phyloP scores from a whole-genome alignment of 1,140 invertebrate genomes.

The Eupristina koningsbergeri region DNA sequence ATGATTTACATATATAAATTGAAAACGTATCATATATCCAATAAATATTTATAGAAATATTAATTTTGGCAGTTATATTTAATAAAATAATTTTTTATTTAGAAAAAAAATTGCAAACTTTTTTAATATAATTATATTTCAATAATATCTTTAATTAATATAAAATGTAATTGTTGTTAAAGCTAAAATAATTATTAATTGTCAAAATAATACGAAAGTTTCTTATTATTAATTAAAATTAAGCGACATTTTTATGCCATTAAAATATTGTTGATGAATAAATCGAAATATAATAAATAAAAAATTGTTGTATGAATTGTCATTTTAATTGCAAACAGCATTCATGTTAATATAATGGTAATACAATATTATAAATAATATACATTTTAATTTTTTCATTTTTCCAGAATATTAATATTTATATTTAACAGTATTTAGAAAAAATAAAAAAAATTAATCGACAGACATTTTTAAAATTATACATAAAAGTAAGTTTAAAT shows the following conservation, averaged over 20 bases:
- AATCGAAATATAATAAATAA: background rate
- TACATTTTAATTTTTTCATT: conserved; percentile 39
- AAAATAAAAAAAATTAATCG: conserved; percentile 33
- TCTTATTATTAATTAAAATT: background rate
- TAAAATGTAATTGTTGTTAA: background rate
- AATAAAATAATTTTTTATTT: conserved; percentile 32
- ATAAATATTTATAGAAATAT: conserved; percentile 27
- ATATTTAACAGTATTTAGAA: conserved; percentile 33
- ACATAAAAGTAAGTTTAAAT: background rate
- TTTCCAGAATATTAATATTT: conserved; percentile 34
- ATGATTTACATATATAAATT: background rate
- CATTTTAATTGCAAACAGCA: conserved; percentile 32
- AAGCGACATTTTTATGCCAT: background rate
- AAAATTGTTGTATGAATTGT: conserved; percentile 21
- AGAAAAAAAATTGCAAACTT: conserved; percentile 11
- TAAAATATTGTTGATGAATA: no score
- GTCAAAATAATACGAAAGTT: background rate
- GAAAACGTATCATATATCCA: no score
- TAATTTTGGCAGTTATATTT: conserved; percentile 42
- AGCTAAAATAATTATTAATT: background rate
- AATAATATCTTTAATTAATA: background rate
- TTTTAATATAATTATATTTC: background rate
- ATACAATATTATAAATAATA: conserved; percentile 29
- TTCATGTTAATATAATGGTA: conserved; percentile 37
- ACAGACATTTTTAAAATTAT: conserved; percentile 38